These are phyloP conservation scores for Erinaceus europaeus DNA, from an alignment of 2,113 vertebrate genomes.

Conservation along the genomic window DNA sequence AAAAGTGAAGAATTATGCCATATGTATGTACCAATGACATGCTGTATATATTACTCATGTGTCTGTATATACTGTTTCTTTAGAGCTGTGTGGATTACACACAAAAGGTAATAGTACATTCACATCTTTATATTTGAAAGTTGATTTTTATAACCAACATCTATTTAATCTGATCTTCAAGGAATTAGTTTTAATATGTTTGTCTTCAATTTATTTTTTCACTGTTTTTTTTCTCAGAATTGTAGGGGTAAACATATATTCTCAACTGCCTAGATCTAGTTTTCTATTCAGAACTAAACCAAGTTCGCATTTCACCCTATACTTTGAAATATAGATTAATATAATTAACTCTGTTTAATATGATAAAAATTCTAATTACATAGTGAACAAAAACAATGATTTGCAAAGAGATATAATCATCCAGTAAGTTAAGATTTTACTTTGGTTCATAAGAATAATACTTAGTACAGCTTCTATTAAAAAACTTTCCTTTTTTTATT, in stretches of 20 bases:
- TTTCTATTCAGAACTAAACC: conserved; percentile 5
- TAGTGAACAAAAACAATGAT: conserved; percentile 7
- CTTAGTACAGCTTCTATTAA: neutral
- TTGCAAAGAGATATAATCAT: neutral
- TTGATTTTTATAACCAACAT: neutral
- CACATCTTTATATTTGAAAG: neutral
- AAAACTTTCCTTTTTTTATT: neutral
- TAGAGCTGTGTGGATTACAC: neutral
- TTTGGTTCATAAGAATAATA: neutral
- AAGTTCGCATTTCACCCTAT: neutral
- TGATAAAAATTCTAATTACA: conserved; percentile 40
- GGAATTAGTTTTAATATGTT: neutral
- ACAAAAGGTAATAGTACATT: neutral
- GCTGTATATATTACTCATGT: neutral
- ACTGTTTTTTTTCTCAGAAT: neutral
- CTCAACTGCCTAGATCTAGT: conserved; percentile 10
- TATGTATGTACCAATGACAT: neutral
- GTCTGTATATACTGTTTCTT: neutral
- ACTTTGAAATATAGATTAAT: conserved; percentile 20
- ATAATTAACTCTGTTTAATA: conserved; percentile 11
- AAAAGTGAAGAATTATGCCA: neutral
- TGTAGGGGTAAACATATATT: conserved; percentile 34
- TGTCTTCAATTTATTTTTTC: neutral
- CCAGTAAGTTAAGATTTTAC: neutral
- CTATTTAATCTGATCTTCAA: neutral